Conservation (phyloP, 2,888 invertebrate species). For the Creontiades dilutus region DNA sequence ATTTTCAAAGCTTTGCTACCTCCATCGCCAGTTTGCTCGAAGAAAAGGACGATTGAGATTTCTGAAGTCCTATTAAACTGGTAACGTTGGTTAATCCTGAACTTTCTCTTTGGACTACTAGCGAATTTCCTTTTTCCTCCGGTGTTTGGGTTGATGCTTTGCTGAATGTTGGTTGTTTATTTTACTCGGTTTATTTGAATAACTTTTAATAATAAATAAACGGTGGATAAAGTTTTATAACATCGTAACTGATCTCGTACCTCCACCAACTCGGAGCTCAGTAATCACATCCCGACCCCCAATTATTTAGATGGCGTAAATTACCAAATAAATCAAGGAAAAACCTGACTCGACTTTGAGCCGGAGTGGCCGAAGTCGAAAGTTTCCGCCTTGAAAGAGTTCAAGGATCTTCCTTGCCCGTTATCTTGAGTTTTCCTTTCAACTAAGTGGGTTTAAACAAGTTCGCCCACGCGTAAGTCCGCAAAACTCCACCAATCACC, state of each 20-base stretch:
- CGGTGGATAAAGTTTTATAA: no score
- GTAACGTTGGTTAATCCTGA: no score
- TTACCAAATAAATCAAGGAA: conserved; percentile 61
- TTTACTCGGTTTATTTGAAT: no score
- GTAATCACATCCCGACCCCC: conserved; percentile 53
- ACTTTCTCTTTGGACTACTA: no score
- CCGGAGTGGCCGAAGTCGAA: conserved; percentile 46
- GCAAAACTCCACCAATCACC: conserved; percentile 64
- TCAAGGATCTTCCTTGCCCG: conserved; percentile 44
- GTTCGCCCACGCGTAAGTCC: conserved; percentile 67
- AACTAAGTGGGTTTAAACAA: conserved; percentile 69
- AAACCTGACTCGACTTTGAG: conserved; percentile 58
- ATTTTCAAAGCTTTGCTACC: no score
- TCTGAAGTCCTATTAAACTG: no score
- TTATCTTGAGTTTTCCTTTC: conserved; percentile 69
- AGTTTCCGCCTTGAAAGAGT: conserved; percentile 55
- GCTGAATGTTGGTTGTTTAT: no score
- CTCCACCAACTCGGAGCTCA: not conserved
- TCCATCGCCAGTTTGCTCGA: no score
- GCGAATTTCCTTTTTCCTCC: no score
- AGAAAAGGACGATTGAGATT: no score
- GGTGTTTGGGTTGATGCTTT: no score
- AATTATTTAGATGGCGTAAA: conserved; percentile 54
- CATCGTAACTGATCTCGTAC: not conserved
- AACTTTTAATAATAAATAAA: no score